Conservation (phyloP, 2,113 vertebrate genomes). For the Sinocyclocheilus grahami region DNA sequence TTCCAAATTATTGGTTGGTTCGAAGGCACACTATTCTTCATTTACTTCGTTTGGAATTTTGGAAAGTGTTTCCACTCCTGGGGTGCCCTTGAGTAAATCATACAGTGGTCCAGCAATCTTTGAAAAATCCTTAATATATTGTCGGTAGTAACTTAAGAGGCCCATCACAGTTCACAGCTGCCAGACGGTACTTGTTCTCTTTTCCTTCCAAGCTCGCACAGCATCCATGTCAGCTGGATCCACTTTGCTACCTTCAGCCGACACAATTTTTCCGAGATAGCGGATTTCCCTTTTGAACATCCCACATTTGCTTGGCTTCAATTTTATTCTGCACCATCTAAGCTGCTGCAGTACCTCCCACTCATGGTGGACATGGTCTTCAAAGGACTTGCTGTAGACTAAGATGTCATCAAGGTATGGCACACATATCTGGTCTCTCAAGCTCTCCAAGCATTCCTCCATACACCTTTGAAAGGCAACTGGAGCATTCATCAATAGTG, state of each 20-base stretch:
- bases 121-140: constrained; percentile 6
- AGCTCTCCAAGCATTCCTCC: background rate
- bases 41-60: too few relatives aligned
- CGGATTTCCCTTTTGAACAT: background rate
- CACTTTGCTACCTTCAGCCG: background rate
- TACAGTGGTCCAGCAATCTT: constrained; percentile 13
- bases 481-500: constrained; percentile 47
- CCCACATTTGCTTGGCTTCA: background rate
- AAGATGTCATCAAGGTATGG: constrained; percentile 7
- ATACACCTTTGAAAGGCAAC: background rate
- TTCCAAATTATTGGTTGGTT: too few relatives aligned
- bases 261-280: background rate
- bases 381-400: background rate
- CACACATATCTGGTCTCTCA: background rate
- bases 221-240: background rate
- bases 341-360: constrained; percentile 8
- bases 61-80: too few relatives aligned
- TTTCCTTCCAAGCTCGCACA: background rate
- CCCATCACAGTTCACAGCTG: constrained; percentile 45
- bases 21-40: too few relatives aligned
- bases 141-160: constrained; percentile 41
- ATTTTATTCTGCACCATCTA: background rate
- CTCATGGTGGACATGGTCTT: constrained; percentile 35
- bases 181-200: background rate
- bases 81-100: too few relatives aligned